Evolutionary conservation across 2,888 invertebrate genomes (phyloP).

Genomic region (Seira ritae): DNA sequence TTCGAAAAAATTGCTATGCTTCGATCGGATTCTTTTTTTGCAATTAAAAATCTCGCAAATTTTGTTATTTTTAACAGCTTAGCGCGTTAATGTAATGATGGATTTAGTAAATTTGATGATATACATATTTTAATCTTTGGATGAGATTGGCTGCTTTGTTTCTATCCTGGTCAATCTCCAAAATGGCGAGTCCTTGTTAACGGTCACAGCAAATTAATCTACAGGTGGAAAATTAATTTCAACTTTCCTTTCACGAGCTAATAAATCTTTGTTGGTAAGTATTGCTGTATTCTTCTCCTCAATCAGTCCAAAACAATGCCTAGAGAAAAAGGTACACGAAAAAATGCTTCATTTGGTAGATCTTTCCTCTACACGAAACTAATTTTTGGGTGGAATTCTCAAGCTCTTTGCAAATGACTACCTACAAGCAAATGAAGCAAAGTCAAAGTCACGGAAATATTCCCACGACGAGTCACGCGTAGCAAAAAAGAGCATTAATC

Average conservation of each 20-base stretch:
- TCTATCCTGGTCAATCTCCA: too few relatives aligned
- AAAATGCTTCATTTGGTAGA: too few relatives aligned
- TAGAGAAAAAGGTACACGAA: background rate
- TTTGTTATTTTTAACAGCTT: too few relatives aligned
- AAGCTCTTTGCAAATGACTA: slow-evolving; percentile 28
- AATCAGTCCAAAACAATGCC: background rate
- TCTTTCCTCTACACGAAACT: too few relatives aligned
- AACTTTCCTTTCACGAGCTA: slow-evolving; percentile 40
- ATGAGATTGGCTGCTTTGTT: too few relatives aligned
- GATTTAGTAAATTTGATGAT: too few relatives aligned
- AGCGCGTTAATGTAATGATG: too few relatives aligned
- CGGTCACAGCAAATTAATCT: slow-evolving; percentile 46
- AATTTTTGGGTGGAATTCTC: background rate
- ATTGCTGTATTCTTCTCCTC: background rate
- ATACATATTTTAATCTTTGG: too few relatives aligned
- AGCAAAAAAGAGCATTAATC: slow-evolving; percentile 53
- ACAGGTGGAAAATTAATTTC: slow-evolving; percentile 63
- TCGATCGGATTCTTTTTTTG: too few relatives aligned
- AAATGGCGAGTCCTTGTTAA: too few relatives aligned
- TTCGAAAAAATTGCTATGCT: too few relatives aligned
- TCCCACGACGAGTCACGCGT: slow-evolving; percentile 61
- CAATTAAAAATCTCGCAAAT: too few relatives aligned
- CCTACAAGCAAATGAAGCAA: slow-evolving; percentile 41
- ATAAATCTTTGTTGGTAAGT: slow-evolving; percentile 38
- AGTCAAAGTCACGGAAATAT: slow-evolving; percentile 52